These are phyloP conservation scores for Disparrhopalites patrizii DNA, from an alignment of 2,888 invertebrate species.

Conservation along the genomic window DNA sequence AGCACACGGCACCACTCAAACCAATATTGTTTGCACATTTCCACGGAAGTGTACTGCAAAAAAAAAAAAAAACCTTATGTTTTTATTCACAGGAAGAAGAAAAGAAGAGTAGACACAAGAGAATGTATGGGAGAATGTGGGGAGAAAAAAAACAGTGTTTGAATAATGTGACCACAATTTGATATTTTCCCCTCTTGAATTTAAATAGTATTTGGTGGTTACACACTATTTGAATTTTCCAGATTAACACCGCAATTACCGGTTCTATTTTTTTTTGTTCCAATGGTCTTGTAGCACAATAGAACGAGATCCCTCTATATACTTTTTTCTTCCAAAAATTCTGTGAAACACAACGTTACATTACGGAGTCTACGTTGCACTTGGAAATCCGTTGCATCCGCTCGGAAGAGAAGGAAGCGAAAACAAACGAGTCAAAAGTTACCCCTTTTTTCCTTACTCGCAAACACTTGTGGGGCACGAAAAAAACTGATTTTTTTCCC, in stretches of 20 bases:
- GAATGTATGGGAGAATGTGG: neutral
- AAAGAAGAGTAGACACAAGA: neutral
- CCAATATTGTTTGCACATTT: conserved; percentile 6
- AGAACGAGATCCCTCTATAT: neutral
- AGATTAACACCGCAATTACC: neutral
- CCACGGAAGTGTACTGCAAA: too few species aligned
- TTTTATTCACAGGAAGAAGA: too few species aligned
- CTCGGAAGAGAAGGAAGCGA: neutral
- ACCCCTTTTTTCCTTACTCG: neutral
- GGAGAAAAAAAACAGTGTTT: neutral
- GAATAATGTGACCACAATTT: neutral
- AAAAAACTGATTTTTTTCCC: too few species aligned
- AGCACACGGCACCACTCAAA: conserved; percentile 3
- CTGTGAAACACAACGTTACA: too few species aligned
- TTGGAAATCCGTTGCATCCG: conserved; percentile 23
- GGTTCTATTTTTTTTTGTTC: neutral
- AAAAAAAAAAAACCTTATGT: too few species aligned
- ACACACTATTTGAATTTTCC: conserved; percentile 4
- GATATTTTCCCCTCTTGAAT: neutral
- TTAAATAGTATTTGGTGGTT: conserved; percentile 2
- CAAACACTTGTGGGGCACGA: too few species aligned
- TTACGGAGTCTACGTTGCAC: neutral
- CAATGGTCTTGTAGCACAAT: too few species aligned
- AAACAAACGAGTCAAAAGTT: conserved; percentile 7
- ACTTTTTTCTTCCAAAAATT: too few species aligned